These are phyloP conservation scores for Galerucella nymphaeae DNA, from an alignment of 2,888 invertebrate species.

Conservation along the genomic window DNA sequence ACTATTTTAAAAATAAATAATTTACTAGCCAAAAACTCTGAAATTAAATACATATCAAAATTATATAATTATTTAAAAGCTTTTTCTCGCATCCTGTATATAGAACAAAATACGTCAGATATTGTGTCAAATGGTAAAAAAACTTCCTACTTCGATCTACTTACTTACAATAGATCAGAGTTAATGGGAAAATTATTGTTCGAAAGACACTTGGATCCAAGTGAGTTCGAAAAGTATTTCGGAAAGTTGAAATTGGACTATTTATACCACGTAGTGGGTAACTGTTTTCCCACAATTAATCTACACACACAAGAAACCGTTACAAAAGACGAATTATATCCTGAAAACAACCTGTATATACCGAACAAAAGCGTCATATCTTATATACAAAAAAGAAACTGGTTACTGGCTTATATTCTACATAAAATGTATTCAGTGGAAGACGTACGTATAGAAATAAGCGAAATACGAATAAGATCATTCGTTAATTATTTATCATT, in stretches of 20 bases:
- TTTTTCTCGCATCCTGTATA: constrained; percentile 66
- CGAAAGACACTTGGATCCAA: constrained; percentile 73
- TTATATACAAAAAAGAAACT: constrained; percentile 75
- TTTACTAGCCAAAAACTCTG: constrained; percentile 59
- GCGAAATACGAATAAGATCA: constrained; percentile 67
- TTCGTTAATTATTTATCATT: constrained; percentile 72
- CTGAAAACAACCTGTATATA: constrained; percentile 55
- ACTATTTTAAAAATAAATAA: constrained; percentile 68
- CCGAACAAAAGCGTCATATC: constrained; percentile 70
- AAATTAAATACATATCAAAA: constrained; percentile 65
- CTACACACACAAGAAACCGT: constrained; percentile 66
- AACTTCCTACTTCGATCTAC: constrained; percentile 67
- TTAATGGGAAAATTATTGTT: constrained; percentile 77
- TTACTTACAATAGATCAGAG: constrained; percentile 69
- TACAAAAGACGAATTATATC: constrained; percentile 66
- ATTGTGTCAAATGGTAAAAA: constrained; percentile 60
- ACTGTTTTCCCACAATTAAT: constrained; percentile 76
- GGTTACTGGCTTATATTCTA: constrained; percentile 76
- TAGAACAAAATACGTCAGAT: constrained; percentile 58
- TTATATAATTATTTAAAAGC: constrained; percentile 71
- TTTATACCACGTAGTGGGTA: constrained; percentile 77
- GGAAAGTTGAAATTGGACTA: constrained; percentile 78
- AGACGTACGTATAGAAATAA: constrained; percentile 66
- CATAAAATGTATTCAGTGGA: constrained; percentile 72
- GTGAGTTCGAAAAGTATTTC: constrained; percentile 76